Conservation (phyloP, 2,113 vertebrate genomes). For the Perca schrenkii region DNA sequence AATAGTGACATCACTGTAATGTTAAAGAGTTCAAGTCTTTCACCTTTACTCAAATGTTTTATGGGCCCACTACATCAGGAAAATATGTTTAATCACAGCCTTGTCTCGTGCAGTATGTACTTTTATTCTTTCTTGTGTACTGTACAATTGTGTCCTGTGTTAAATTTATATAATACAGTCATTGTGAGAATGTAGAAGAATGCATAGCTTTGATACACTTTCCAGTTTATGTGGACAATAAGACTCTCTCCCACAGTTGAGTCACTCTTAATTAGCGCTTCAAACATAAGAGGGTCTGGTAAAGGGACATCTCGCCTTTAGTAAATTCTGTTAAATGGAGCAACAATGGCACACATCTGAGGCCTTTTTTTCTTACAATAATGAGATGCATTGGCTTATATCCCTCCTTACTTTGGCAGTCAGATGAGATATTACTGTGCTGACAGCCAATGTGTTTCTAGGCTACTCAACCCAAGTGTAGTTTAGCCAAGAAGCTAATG, state of each 20-base stretch:
- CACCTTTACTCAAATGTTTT: not conserved
- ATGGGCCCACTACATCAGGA: not conserved
- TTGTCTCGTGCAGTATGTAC: not conserved
- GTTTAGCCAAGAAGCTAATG: slow-evolving; percentile 39
- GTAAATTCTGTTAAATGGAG: slow-evolving; percentile 42
- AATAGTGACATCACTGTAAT: not conserved
- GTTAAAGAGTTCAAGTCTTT: not conserved
- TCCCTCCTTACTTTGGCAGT: slow-evolving; percentile 54
- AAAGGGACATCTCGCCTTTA: slow-evolving; percentile 24
- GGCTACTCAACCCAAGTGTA: slow-evolving; percentile 16
- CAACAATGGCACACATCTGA: slow-evolving; percentile 35
- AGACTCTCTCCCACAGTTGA: slow-evolving; percentile 5
- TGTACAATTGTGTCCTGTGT: not conserved
- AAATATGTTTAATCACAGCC: not conserved
- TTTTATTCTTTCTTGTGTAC: not conserved
- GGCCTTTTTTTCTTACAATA: slow-evolving; percentile 24
- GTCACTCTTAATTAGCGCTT: slow-evolving; percentile 41
- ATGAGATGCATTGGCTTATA: slow-evolving; percentile 33
- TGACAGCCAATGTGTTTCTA: slow-evolving; percentile 22
- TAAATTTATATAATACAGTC: not conserved
- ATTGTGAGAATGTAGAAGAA: slow-evolving; percentile 6
- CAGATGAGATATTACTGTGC: slow-evolving; percentile 27
- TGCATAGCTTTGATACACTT: slow-evolving; percentile 26
- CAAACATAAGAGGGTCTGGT: slow-evolving; percentile 27
- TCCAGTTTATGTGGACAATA: slow-evolving; percentile 26